Conservation (phyloP, 1,140 invertebrate genomes). For the Popillia japonica region DNA sequence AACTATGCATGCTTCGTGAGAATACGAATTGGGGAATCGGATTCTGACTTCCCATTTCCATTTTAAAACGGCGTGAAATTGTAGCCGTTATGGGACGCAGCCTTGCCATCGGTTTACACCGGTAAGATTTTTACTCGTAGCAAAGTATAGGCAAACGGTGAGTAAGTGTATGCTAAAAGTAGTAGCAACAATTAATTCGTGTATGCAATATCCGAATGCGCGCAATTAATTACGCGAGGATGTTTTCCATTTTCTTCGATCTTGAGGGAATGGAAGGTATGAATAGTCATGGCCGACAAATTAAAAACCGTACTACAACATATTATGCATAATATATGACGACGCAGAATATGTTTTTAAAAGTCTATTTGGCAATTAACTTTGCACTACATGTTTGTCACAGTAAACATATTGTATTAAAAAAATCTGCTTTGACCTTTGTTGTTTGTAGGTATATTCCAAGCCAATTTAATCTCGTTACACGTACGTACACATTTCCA, state of each 20-base stretch:
- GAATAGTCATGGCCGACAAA: background rate
- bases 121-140: background rate
- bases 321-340: too few species aligned
- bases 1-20: background rate
- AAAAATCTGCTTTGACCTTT: too few species aligned
- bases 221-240: background rate
- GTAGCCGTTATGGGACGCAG: constrained; percentile 25
- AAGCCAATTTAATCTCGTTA: too few species aligned
- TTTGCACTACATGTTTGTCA: too few species aligned
- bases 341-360: too few species aligned
- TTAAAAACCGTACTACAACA: background rate
- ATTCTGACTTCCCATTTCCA: background rate
- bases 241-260: background rate
- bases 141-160: background rate
- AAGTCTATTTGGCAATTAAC: too few species aligned
- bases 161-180: background rate
- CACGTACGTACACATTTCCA: too few species aligned
- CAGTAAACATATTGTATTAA: too few species aligned
- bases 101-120: constrained; percentile 23
- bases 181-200: background rate
- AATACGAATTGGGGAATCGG: constrained; percentile 7
- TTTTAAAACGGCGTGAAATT: constrained; percentile 27
- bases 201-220: background rate
- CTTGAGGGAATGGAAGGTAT: background rate
- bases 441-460: too few species aligned